Base-by-base conservation (phyloP, 2,797 vertebrate genomes). In the Microctenopoma steveboyesi region DNA sequence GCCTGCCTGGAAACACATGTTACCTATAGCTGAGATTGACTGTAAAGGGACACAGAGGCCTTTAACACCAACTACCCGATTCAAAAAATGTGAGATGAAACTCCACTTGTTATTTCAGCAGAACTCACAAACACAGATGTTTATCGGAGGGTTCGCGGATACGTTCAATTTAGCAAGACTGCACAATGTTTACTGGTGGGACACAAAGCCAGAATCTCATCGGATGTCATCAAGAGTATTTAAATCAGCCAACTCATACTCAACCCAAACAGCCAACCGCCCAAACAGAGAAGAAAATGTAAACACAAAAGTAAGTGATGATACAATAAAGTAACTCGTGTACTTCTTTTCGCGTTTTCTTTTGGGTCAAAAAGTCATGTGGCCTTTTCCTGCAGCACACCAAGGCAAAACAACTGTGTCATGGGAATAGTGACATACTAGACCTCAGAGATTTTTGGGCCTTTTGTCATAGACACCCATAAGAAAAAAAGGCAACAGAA, bases 141-240 rank as follows among this genome's bases (percentile, higher is more conserved):
- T 84, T 77, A 61, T 71, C 71, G 65, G 42, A 76, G 65, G 62
- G 55, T 70, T 75, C 42, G 35, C 30, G 9, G 59, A 79, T 63
- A 69, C n/a, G 8, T 71, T 79, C 25, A 51, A 28, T 78, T 73
- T 57, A 54, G 62, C 70, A 46, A 28, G 3, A n/a, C 64, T 86
- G 67, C 85, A 50, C 62, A 87, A 79, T 82, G 65, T 85, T 84
- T 87, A 76, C 76, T 51, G 55, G 22, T 2, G 33, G 73, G 60
- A 57, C 28, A 18, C 47, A 35, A 46, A 77, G 61, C 53, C 56
- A 40, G 46, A 82, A 76, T 64, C 10, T 78, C 60, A 78, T 65
- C 6, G 22, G 69, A 75, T 53, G 78, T 73, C 64, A 71, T 82
- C 70, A 74, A 16, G 59, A 69, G 68, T 61, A 88, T 85, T 82